Conservation (phyloP, 2,113 vertebrate genomes). For the Monarcha castaneiventris region DNA sequence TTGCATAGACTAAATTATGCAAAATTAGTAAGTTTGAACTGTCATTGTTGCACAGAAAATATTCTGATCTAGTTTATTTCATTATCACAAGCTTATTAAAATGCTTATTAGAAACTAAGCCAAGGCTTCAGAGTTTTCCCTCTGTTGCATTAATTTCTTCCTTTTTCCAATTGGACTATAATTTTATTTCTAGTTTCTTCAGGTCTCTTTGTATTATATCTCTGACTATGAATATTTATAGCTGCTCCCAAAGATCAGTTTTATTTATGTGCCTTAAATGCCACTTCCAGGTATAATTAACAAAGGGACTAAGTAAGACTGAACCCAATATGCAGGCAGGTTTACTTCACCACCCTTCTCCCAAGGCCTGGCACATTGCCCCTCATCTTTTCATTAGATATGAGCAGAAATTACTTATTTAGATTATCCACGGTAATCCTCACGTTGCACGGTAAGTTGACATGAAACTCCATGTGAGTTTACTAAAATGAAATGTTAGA, state of each 20-base stretch:
- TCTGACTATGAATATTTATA: slow-evolving; percentile 14
- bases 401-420: neutral
- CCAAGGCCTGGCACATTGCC: neutral
- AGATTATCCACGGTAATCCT: neutral
- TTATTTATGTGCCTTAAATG: neutral
- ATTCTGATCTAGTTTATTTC: slow-evolving; percentile 34
- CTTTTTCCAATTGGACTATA: neutral
- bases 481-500: neutral
- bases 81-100: slow-evolving; percentile 10
- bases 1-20: neutral
- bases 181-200: neutral
- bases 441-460: neutral
- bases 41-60: neutral
- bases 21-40: slow-evolving; percentile 16
- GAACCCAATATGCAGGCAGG: neutral
- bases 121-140: neutral
- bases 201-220: neutral
- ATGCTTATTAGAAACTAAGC: slow-evolving; percentile 16
- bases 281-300: neutral
- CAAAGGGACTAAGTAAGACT: neutral
- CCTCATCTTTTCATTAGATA: neutral
- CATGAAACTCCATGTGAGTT: neutral
- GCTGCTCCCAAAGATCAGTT: neutral
- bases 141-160: neutral
- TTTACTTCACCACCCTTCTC: neutral